A percentile compares a stretch with the other conserved stretches of the same genome.
phyloP scores from a whole-genome alignment of 1,140 invertebrate species.

The Sarcophaga peregrina region DNA sequence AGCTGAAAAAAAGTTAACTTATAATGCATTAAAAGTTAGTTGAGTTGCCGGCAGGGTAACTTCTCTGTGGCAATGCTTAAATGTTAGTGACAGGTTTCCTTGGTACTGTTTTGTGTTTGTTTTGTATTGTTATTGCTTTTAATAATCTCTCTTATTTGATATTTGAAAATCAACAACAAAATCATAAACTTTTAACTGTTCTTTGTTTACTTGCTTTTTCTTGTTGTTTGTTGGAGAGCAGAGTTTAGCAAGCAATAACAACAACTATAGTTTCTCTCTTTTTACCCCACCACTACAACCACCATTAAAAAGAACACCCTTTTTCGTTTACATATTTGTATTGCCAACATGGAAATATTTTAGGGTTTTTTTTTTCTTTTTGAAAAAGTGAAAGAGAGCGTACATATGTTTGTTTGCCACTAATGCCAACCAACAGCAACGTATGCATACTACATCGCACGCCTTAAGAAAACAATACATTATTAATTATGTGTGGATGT shows the following conservation, averaged over 20 bases:
- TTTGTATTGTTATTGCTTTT: no score
- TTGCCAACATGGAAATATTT: background rate
- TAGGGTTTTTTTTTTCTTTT: background rate
- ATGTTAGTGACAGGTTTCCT: slow-evolving; percentile 7
- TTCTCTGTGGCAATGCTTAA: background rate
- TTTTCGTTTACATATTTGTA: background rate
- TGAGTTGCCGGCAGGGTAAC: background rate
- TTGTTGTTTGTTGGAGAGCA: background rate
- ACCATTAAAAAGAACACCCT: background rate
- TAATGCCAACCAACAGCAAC: slow-evolving; percentile 8
- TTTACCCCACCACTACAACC: background rate
- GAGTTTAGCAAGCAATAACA: background rate
- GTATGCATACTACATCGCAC: background rate
- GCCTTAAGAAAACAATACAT: background rate
- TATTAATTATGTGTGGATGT: no score
- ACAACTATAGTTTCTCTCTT: background rate
- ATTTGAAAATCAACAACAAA: background rate
- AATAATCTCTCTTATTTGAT: no score
- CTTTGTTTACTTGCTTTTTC: background rate
- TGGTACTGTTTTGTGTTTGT: background rate
- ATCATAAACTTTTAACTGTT: background rate
- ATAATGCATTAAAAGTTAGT: no score
- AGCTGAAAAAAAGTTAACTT: no score
- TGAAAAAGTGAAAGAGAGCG: background rate
- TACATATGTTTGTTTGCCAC: slow-evolving; percentile 17